Base-by-base conservation (phyloP, 2,888 invertebrate species). In the Macroteleia sp. region DNA sequence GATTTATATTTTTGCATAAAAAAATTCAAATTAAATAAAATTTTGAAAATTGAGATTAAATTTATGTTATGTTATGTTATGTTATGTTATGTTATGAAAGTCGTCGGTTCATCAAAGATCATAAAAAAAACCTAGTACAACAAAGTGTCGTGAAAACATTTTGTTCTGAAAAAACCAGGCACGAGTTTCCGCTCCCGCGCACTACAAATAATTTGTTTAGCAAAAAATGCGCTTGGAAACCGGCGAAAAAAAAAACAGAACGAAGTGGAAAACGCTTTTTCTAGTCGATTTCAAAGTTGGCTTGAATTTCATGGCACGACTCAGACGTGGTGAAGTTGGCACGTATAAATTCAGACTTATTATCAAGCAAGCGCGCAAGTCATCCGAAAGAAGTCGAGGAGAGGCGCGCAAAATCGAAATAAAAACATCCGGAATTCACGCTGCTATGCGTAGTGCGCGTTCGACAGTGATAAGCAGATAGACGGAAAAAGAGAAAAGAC, bases 271-370 rank as follows among this genome's bases (percentile, higher is more conserved):
- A 64, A 64, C 34, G 64, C 73, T 76, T 76, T 70, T 70, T 70
- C 62, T 64, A 76, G 76, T 69, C 69, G 54, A 67, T 76, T 76
- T 64, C 70, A 64, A 70, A 57, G 64, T 76, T 77, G 66, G 70
- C 77, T 77, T 57, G 66, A 71, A 70, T 71, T 73, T 66, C 61
- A 42, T 56, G 41, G 62, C 56, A 64, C 57, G 67, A 64, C 57
- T 69, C 57, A 57, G 69, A 64, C 46, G 77, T 46, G 67, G 42
- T 69, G 69, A 74, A 74, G 69, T 74, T 74, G 77, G 73, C 73
- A 73, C 77, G 73, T 73, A 73, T 77, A 73, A 73, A 77, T 77
- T 77, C 77, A 54, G 73, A 69, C 77, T 77, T 77, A 77, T 77
- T 77, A 77, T 62, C 67, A 44, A 42, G 66, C 67, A 32, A 14